A percentile compares a stretch with the other conserved stretches of the same genome.
Evolutionary conservation across 35 echinoderm and acorn worm species (phyloP).

Genomic region (Heliocidaris tuberculata): DNA sequence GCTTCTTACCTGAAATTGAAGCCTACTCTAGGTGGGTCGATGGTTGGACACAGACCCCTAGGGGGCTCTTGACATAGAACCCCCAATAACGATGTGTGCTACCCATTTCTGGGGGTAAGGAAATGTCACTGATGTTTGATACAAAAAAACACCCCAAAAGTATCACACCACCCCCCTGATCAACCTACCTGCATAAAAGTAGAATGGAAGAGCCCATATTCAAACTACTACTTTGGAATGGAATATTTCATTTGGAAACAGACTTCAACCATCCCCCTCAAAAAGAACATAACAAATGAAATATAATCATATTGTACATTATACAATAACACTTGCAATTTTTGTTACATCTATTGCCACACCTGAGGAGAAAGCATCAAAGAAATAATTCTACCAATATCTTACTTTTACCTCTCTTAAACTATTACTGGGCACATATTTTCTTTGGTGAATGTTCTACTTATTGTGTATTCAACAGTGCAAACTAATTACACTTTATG

Average conservation of each 20-base stretch:
- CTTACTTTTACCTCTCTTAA: background rate
- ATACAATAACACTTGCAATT: background rate
- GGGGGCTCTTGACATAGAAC: slow-evolving; percentile 46
- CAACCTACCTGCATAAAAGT: background rate
- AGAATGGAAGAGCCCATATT: slow-evolving; percentile 27
- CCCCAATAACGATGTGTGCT: slow-evolving; percentile 47
- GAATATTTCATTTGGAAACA: background rate
- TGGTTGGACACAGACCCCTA: background rate
- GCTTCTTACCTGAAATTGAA: slow-evolving; percentile 49
- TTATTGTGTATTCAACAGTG: background rate
- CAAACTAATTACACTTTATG: background rate
- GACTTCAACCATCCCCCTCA: background rate
- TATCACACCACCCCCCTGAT: background rate
- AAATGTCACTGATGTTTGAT: slow-evolving; percentile 36
- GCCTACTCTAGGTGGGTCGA: slow-evolving; percentile 47
- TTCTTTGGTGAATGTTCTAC: background rate
- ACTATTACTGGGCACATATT: too few relatives aligned
- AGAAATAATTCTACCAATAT: background rate
- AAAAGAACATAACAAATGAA: background rate
- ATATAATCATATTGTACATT: background rate
- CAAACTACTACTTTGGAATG: background rate
- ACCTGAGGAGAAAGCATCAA: background rate
- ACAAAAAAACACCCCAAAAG: background rate
- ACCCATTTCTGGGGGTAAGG: slow-evolving; percentile 25
- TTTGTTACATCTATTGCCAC: background rate